Conservation (phyloP, 2,888 invertebrate genomes). For the Amblyjoppa fuscipennis region DNA sequence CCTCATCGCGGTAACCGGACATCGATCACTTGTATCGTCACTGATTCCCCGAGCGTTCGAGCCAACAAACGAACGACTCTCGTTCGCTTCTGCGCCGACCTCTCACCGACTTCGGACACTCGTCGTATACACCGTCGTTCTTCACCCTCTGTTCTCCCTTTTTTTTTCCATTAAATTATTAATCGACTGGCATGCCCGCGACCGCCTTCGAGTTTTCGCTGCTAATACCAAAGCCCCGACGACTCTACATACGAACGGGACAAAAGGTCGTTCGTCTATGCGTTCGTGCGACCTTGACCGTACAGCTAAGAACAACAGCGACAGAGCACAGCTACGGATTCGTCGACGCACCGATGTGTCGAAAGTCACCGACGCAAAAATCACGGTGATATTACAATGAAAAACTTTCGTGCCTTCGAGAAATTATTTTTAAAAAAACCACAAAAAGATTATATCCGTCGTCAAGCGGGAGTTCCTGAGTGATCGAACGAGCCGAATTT, state of each 20-base stretch:
- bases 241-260: not conserved
- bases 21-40: constrained; percentile 62
- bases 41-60: not conserved
- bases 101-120: not conserved
- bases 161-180: constrained; percentile 19
- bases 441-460: not conserved
- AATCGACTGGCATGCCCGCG: not conserved
- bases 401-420: not conserved
- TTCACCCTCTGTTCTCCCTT: not conserved
- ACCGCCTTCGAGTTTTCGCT: constrained; percentile 9
- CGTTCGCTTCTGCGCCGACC: not conserved
- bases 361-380: not conserved
- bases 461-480: not conserved
- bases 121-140: constrained; percentile 4
- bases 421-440: not conserved
- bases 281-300: not conserved
- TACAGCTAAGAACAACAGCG: not conserved
- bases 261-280: constrained; percentile 25
- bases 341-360: no score
- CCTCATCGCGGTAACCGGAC: constrained; percentile 69
- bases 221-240: not conserved
- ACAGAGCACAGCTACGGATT: not conserved
- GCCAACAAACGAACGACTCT: not conserved
- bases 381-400: not conserved
- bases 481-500: not conserved